Evolutionary conservation across 1,140 invertebrate genomes (phyloP).

Genomic region (Plectus sambesii): DNA sequence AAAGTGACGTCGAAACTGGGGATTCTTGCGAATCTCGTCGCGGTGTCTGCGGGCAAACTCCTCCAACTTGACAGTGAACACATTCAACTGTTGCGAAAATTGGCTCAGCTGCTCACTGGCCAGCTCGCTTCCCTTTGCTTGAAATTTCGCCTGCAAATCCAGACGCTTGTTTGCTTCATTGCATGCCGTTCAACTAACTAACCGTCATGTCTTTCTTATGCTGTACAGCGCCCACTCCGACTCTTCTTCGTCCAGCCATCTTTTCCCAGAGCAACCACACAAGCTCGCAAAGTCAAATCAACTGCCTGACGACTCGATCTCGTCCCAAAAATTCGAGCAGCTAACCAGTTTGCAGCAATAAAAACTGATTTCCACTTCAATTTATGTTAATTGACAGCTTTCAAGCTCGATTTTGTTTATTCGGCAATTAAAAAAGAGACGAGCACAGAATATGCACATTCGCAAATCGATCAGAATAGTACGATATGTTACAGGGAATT

Average conservation of each 20-base stretch:
- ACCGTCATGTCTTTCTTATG: constrained; percentile 60
- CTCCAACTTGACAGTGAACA: constrained; percentile 80
- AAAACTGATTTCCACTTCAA: too few relatives aligned
- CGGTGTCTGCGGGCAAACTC: constrained; percentile 86
- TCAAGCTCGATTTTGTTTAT: too few relatives aligned
- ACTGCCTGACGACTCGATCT: too few relatives aligned
- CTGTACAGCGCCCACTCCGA: constrained; percentile 84
- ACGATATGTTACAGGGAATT: too few relatives aligned
- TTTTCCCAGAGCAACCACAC: too few relatives aligned
- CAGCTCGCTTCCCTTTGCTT: constrained; percentile 81
- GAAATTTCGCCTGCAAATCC: constrained; percentile 67
- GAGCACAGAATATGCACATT: too few relatives aligned
- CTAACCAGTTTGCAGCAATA: too few relatives aligned
- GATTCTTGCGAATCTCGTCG: constrained; percentile 54
- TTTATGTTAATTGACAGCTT: too few relatives aligned
- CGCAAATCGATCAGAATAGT: too few relatives aligned
- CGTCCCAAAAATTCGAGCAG: too few relatives aligned
- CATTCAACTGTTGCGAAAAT: constrained; percentile 84
- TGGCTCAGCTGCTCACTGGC: constrained; percentile 81
- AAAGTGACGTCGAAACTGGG: constrained; percentile 87
- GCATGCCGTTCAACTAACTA: constrained; percentile 11
- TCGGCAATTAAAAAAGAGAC: too few relatives aligned
- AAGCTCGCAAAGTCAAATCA: too few relatives aligned
- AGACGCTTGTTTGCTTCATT: constrained; percentile 51
- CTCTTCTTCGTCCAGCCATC: constrained; percentile 64